These are phyloP conservation scores for Petromus typicus DNA, from an alignment of 2,113 vertebrate species.

Conservation along the genomic window DNA sequence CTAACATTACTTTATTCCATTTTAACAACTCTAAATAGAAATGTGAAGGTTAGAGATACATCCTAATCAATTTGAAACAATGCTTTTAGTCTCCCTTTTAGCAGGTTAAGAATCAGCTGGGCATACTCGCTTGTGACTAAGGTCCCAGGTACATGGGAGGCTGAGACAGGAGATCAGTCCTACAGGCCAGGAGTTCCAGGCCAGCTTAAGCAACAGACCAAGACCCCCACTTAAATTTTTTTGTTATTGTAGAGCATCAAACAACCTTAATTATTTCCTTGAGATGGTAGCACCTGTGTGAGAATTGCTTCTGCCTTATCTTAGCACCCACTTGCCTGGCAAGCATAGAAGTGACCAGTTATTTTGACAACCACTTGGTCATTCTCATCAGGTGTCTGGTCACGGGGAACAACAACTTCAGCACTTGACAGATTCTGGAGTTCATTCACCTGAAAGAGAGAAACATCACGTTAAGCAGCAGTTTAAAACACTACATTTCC, in stretches of 20 bases:
- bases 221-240: not conserved
- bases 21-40: conserved; percentile 24
- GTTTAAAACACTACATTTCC: not conserved
- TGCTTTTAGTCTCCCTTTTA: no score
- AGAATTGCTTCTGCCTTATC: not conserved
- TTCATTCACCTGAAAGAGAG: conserved; percentile 93
- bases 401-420: conserved; percentile 98
- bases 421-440: conserved; percentile 99
- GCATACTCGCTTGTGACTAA: not conserved
- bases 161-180: not conserved
- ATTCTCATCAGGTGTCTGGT: conserved; percentile 98
- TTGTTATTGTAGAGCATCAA: not conserved
- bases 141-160: not conserved
- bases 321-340: conserved; percentile 90
- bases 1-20: not conserved
- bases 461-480: not conserved
- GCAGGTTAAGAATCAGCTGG: no score
- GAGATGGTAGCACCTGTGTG: not conserved
- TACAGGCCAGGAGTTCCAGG: not conserved
- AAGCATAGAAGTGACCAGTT: conserved; percentile 99
- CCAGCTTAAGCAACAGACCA: not conserved
- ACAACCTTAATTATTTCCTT: not conserved
- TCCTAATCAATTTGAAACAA: not conserved
- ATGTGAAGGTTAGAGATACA: not conserved
- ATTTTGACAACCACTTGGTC: conserved; percentile 99